Base-by-base conservation (phyloP, 2,113 vertebrate species). In the Hippocampus zosterae region DNA sequence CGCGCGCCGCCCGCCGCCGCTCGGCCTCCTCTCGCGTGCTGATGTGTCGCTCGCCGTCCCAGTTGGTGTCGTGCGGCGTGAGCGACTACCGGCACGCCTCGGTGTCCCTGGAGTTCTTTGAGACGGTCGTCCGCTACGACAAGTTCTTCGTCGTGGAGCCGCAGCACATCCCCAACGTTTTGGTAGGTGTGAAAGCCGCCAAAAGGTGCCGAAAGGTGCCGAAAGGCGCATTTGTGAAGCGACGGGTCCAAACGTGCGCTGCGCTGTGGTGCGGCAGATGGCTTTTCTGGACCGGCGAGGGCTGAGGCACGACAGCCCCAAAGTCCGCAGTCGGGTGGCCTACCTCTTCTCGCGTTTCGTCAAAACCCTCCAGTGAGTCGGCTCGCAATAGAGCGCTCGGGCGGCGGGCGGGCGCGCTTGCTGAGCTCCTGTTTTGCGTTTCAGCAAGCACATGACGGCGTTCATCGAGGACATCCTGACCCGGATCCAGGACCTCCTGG, bases 331-430 rank as follows among this genome's bases (percentile, higher is more conserved):
- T 87, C 89, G 97, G 82, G 94, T 94, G 18, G 92, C 97, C 23
- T 99, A 99, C 84, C 94, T 99, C 25, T 97, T 99, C 80, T 98
- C 96, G 80, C 93, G 96, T 87, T 98, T 97, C 91, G 93, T 99
- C 85, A 99, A 99, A 85, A 96, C 95, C 12, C 88, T 99, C 70
- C 95, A 97, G 97, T 99, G 90, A 95, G 96, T 53, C 7, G 9
- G 2, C 3, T 9, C 3, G 8, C 0, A 0, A 6, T 1, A 5
- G n/a, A n/a, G n/a, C 46, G 3, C 10, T 2, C 0, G 11, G 0
- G 0, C 42, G 13, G 11, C 10, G 11, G 13, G 11, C 10, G 11
- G 13, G 41, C 8, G 42, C 13, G 12, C 12, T 23, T 27, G n/a
- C n/a, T n/a, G 56, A 57, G 5, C 6, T 25, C 23, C 4, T 8